These are phyloP conservation scores for Chymomyza fuscimana DNA, from an alignment of 2,888 invertebrate genomes.

Conservation along the genomic window DNA sequence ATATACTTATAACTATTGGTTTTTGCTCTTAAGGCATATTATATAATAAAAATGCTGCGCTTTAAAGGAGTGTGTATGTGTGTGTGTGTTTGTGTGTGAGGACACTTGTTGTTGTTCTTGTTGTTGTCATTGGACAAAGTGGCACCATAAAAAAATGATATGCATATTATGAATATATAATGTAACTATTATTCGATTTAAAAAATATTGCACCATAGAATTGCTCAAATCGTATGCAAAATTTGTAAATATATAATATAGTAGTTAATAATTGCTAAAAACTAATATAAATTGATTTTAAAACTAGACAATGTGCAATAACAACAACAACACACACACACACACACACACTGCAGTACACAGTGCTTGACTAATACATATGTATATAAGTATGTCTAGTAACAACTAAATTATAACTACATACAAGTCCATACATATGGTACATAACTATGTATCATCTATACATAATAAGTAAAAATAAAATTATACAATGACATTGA, in stretches of 20 bases:
- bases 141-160: neutral
- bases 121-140: neutral
- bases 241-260: neutral
- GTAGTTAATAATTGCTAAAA: neutral
- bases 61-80: no score
- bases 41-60: neutral
- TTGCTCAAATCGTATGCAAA: neutral
- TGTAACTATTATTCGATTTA: neutral
- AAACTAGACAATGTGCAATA: neutral
- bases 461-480: conserved; percentile 23
- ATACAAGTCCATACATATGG: neutral
- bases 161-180: neutral
- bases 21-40: neutral
- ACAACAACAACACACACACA: neutral
- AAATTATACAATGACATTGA: conserved; percentile 4
- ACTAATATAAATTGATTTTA: neutral
- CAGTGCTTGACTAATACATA: neutral
- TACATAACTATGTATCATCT: conserved; percentile 5
- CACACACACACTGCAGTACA: neutral
- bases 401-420: neutral
- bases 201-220: neutral
- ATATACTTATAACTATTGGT: neutral
- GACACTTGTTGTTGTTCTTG: neutral
- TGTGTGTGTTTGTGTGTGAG: neutral
- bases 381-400: neutral